Evolutionary conservation across 2,797 vertebrate genomes (phyloP), one percentile per base, ranked within the genome.

Genomic region (Diplodus puntazzo): DNA sequence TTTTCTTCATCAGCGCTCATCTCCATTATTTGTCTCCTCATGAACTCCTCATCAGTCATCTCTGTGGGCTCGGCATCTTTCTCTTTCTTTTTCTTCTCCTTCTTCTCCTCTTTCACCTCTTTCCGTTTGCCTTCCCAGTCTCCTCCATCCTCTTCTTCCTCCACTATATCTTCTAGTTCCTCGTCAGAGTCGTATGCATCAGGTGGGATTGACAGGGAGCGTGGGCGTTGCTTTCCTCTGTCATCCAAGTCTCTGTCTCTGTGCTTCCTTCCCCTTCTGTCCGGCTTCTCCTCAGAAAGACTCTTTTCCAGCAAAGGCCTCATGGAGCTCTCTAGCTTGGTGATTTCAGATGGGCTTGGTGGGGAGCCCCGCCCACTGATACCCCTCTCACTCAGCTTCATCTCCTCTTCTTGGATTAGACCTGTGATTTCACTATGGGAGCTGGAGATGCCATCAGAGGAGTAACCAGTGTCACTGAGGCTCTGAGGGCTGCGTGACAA

Each of bases 371-470:
- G 95, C 8, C 95, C 95, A 0, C 90, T 93, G 77, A 97, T 93
- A 39, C 97, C 98, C 0, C 96, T 96, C 79, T 97, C 96, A 42
- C 96, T 98, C 73, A 99, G 90, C 85, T 98, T 98, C 87, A 99
- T 97, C 83, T 96, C 97, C 69, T 99, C 98, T 80, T 99, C 98
- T 87, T 97, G 97, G 79, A 99, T 97, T 48, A 99, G 92, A 55
- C 97, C 98, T 0, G 97, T 99, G 90, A 99, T 99, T 94, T 99
- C 98, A 30, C 98, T 99, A 83, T 99, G 98, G 0, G 98, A 99
- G 91, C 98, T 99, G 69, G 98, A 99, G 91, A 99, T 96, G 53
- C 98, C 98, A 0, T 99, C 98, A 0, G 98, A 99, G 62, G 98
- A 99, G 85, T 99, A 99, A 65, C 98, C 98, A 0, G 98, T 99